Percentiles rank a stretch among this genome's conserved stretches.
These are phyloP conservation scores for Peromyscus californicus DNA, from an alignment of 2,113 vertebrate species.

Conservation along the genomic window DNA sequence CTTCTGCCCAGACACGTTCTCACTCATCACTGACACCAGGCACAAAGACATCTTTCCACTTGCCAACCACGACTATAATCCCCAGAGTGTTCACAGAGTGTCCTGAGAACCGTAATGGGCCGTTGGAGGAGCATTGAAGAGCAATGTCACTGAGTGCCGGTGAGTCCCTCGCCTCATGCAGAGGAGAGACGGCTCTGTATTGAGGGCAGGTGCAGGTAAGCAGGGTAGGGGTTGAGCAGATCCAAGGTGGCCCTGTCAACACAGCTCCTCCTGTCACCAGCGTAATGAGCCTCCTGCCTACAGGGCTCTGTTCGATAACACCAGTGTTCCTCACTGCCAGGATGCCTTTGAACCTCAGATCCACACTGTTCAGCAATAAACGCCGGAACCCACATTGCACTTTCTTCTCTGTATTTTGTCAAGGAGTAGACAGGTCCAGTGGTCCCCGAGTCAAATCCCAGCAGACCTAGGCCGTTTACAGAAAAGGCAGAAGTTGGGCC, in stretches of 20 bases:
- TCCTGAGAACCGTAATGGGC: background rate
- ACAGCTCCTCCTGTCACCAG: background rate
- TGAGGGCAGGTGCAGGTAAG: background rate
- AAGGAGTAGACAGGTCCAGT: background rate
- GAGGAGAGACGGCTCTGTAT: fast-evolving
- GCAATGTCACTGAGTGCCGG: fast-evolving
- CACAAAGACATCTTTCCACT: background rate
- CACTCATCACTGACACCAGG: background rate
- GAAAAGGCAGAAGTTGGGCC: background rate
- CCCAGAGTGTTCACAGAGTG: fast-evolving
- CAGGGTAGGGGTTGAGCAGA: background rate
- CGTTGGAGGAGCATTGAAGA: fast-evolving
- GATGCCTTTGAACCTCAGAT: background rate
- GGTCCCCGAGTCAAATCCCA: background rate
- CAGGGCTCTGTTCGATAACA: background rate
- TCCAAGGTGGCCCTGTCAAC: background rate
- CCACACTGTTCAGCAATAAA: background rate
- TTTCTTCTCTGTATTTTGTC: background rate
- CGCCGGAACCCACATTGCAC: background rate
- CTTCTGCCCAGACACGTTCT: background rate
- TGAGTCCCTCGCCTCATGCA: background rate
- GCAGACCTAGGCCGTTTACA: background rate
- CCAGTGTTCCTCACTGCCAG: background rate
- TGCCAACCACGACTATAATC: background rate
- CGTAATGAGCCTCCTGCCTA: background rate